Base-by-base conservation (phyloP, 2,113 vertebrate species). In the Tricholaema leucomelas region DNA sequence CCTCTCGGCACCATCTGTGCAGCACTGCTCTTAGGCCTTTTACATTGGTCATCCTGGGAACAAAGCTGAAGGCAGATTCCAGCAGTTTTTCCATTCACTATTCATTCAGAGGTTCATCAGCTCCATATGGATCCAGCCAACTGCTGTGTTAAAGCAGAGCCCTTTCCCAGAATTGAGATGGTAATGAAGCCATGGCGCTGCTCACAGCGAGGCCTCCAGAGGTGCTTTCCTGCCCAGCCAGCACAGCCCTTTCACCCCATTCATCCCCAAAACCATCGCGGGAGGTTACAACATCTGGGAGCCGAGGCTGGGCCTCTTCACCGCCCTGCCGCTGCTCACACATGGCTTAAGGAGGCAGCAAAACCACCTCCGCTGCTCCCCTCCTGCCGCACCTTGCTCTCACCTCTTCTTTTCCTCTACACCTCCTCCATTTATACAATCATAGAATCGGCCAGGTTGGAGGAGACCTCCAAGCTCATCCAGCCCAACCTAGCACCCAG, bases 1-100 rank as follows among this genome's bases (percentile, higher is more conserved):
- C 97, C 97, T 97, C 98, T 98, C 98, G 98, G 94, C 96, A 97
- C 99, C 99, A 99, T 99, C 98, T 98, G 98, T 97, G 98, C 97
- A 78, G 96, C 97, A 97, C 97, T 97, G 98, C 98, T 95, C 96
- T 80, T 92, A 96, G 97, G 95, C 96, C 97, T 96, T 98, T 98
- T 98, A 98, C 98, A 98, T 97, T 98, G 98, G 98, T 99, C 99
- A 98, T 98, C 98, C 97, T 97, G 97, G 93, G 98, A 98, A 99
- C 98, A 99, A 99, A 99, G 98, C 98, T 97, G 97, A 97, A 98
- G 98, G 98, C 98, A 98, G 98, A 98, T 98, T 98, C 98, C 98
- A 99, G 98, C 98, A 98, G 98, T 98, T 98, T 98, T 97, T 97
- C 98, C 98, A 98, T 98, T 99, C 98, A 99, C 98, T 98, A 98